phyloP scores from a whole-genome alignment of 1,140 invertebrate genomes.

The Teleogryllus occipitalis region DNA sequence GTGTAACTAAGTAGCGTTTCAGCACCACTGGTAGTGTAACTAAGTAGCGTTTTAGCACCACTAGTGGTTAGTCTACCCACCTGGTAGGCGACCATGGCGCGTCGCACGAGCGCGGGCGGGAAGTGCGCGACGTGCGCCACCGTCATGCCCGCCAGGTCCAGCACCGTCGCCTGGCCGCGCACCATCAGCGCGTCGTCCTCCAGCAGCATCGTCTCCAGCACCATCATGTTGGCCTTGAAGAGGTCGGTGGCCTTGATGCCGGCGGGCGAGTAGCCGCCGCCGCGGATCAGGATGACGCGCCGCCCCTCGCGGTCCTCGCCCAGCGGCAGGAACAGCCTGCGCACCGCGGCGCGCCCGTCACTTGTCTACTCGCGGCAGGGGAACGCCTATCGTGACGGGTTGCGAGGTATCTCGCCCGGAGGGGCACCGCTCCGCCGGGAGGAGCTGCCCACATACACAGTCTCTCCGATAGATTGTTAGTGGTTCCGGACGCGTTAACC shows the following conservation, averaged over 20 bases:
- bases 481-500: no score
- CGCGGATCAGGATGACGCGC: conserved; percentile 60
- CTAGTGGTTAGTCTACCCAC: no score
- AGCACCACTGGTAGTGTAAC: no score
- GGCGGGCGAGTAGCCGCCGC: conserved; percentile 39
- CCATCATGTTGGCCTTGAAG: conserved; percentile 71
- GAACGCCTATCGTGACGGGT: no score
- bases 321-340: conserved; percentile 48
- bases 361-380: no score
- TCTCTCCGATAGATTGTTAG: no score
- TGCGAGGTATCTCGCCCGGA: no score
- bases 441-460: no score
- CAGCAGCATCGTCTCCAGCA: conserved; percentile 63
- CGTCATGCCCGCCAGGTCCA: conserved; percentile 64
- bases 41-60: no score
- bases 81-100: conserved; percentile 71
- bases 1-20: no score
- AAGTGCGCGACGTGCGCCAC: conserved; percentile 65
- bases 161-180: conserved; percentile 72
- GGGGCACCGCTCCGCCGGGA: no score
- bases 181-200: conserved; percentile 58
- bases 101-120: conserved; percentile 64
- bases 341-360: no score
- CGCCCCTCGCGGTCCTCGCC: conserved; percentile 69
- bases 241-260: conserved; percentile 49